phyloP scores from a whole-genome alignment of 2,797 vertebrate species.

The Brachymystax lenok region DNA sequence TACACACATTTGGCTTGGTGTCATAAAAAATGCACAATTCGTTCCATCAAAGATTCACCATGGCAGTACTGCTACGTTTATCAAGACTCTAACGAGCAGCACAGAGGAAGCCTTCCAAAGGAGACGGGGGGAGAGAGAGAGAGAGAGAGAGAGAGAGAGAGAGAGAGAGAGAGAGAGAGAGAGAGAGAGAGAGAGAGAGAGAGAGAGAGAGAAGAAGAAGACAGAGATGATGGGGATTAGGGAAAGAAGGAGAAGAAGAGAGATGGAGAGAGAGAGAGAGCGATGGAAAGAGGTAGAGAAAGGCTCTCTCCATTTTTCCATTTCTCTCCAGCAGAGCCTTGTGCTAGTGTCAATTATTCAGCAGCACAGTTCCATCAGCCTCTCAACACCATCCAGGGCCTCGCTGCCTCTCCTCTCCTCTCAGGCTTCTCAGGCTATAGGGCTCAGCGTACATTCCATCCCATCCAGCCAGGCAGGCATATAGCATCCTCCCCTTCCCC shows the following conservation, averaged over 20 bases:
- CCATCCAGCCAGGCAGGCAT: not conserved
- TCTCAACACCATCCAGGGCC: conserved; percentile 6
- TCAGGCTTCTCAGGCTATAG: not conserved
- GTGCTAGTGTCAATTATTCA: conserved; percentile 72
- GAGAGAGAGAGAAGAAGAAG: not conserved
- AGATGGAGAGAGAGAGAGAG: not conserved
- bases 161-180: not conserved
- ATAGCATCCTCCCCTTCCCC: not conserved
- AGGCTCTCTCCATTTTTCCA: conserved; percentile 45
- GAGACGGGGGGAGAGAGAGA: conserved; percentile 13
- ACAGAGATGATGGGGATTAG: too few species aligned
- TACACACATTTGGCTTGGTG: not conserved
- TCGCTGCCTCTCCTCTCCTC: not conserved
- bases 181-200: not conserved
- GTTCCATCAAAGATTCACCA: conserved; percentile 78
- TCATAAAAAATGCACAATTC: conserved; percentile 77
- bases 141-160: not conserved
- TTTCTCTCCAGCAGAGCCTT: conserved; percentile 55
- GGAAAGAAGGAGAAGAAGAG: too few species aligned
- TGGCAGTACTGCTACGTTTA: conserved; percentile 64
- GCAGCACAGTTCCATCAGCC: conserved; percentile 55
- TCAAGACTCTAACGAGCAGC: conserved; percentile 55
- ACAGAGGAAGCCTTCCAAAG: conserved; percentile 58
- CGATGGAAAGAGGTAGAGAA: conserved; percentile 18
- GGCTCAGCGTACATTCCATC: not conserved